Evolutionary conservation across 2,113 vertebrate species (phyloP).

Genomic region (Cynoglossus semilaevis): DNA sequence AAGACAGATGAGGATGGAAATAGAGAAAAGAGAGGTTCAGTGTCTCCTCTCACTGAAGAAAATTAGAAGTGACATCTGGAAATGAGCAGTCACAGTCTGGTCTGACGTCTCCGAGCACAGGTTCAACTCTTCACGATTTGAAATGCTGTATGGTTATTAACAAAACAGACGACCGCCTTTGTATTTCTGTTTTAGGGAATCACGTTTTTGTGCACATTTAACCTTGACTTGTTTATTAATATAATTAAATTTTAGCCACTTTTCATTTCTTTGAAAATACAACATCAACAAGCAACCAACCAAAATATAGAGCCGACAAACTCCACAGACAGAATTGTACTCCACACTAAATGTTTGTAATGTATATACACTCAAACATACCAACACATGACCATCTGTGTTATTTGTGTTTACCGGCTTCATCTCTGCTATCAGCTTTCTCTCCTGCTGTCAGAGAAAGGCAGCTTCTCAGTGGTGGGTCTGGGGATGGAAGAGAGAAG

Average conservation of each 20-base stretch:
- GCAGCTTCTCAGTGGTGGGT: slow-evolving; percentile 48
- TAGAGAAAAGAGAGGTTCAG: neutral
- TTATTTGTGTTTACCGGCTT: slow-evolving; percentile 27
- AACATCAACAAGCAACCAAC: too few species aligned
- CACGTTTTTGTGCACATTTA: too few species aligned
- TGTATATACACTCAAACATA: slow-evolving; percentile 2
- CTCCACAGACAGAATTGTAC: too few species aligned
- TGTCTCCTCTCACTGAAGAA: slow-evolving; percentile 24
- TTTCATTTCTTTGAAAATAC: too few species aligned
- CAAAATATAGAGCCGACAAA: too few species aligned
- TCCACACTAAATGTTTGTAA: neutral
- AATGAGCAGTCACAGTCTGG: slow-evolving; percentile 17
- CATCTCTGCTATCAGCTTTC: slow-evolving; percentile 8
- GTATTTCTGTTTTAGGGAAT: neutral
- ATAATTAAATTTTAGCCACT: too few species aligned
- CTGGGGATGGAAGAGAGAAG: slow-evolving; percentile 31
- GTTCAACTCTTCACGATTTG: neutral
- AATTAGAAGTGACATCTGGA: slow-evolving; percentile 28
- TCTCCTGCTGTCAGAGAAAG: slow-evolving; percentile 56
- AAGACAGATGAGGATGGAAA: neutral
- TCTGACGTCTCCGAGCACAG: slow-evolving; percentile 3
- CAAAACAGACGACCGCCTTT: neutral
- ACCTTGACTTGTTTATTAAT: too few species aligned
- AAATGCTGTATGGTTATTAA: neutral
- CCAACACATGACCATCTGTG: slow-evolving; percentile 40